These are phyloP conservation scores for Lindbergichthys nudifrons DNA, from an alignment of 2,797 vertebrate species.

Conservation along the genomic window DNA sequence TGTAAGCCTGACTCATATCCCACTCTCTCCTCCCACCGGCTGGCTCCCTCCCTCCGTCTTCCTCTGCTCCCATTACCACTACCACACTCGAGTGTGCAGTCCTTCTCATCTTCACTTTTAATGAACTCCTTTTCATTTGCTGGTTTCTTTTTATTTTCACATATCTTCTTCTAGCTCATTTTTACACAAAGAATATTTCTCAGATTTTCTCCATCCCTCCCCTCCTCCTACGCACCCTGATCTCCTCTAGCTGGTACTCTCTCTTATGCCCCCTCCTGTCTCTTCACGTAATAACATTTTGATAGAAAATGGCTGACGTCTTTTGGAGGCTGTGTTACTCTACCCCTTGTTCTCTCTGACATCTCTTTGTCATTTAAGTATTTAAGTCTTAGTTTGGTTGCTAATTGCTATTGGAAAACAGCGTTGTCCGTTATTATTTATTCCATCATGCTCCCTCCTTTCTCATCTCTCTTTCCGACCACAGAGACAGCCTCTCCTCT, in stretches of 20 bases:
- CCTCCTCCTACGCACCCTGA: conserved; percentile 61
- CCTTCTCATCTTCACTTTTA: conserved; percentile 18
- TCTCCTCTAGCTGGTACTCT: conserved; percentile 36
- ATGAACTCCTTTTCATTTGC: conserved; percentile 5
- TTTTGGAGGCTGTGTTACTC: conserved; percentile 19
- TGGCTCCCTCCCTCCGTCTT: conserved; percentile 21
- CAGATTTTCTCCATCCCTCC: conserved; percentile 39
- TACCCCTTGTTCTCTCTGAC: background rate
- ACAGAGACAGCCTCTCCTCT: conserved; percentile 12
- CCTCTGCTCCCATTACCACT: conserved; percentile 35
- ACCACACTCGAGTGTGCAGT: conserved; percentile 14
- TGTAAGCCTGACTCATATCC: conserved; percentile 66
- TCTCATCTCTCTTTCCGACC: conserved; percentile 1
- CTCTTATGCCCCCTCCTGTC: conserved; percentile 75
- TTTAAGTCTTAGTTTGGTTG: background rate
- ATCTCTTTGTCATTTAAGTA: background rate
- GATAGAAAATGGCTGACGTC: conserved; percentile 56
- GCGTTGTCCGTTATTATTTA: background rate
- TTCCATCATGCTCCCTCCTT: background rate
- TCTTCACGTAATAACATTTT: conserved; percentile 58
- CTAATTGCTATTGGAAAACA: background rate
- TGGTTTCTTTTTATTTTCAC: conserved; percentile 15
- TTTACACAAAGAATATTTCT: conserved; percentile 51
- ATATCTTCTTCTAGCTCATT: conserved; percentile 26
- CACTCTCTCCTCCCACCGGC: conserved; percentile 62